Evolutionary conservation across 1,140 invertebrate species (phyloP), one percentile per base, ranked within the genome.

Genomic region (Chrysomallon squamiferum): DNA sequence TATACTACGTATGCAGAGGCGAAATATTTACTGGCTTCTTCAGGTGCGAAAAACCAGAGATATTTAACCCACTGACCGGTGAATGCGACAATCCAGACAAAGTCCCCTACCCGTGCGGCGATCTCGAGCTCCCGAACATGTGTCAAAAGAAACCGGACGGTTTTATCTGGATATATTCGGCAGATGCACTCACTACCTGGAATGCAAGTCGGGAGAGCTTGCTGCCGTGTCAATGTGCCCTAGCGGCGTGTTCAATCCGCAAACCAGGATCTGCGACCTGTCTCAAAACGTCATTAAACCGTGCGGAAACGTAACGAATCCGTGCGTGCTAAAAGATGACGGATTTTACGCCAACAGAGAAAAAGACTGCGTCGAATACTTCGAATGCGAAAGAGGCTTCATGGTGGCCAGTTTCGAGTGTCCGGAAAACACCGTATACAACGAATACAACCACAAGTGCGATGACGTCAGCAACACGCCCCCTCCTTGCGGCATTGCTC

Each of bases 181-280:
- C 4, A 47, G 70, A 13, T 72, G 70, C 64, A 68, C 66, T 13
- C 70, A 72, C 43, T 72, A 72, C 47, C 64, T 69, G 38, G 60
- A 52, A 29, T 72, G 70, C 41, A 50, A 25, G 18, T 50, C 61
- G 9, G 43, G 57, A 30, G 20, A 29, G 30, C 25, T 72, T 29
- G 35, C 47, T 3, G 70, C 63, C 15, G 35, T 72, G 7, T 67
- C 59, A 50, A 47, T 72, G 57, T 72, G 70, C n/a, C 58, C 70
- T 0, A 41, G 47, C 3, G 70, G 70, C 1, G 56, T 72, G 6
- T 72, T 68, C 60, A 69, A 72, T 41, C 59, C 62, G 3, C 20
- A 47, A 9, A 68, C 38, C n/a, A 38, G 60, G 11, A 22, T 13
- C 1, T 72, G 70, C 22, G 70, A 72, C 29, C 22, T 27, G n/a